Evolutionary conservation across 1,140 invertebrate genomes (phyloP).

Genomic region (Aphaenogaster floridana): DNA sequence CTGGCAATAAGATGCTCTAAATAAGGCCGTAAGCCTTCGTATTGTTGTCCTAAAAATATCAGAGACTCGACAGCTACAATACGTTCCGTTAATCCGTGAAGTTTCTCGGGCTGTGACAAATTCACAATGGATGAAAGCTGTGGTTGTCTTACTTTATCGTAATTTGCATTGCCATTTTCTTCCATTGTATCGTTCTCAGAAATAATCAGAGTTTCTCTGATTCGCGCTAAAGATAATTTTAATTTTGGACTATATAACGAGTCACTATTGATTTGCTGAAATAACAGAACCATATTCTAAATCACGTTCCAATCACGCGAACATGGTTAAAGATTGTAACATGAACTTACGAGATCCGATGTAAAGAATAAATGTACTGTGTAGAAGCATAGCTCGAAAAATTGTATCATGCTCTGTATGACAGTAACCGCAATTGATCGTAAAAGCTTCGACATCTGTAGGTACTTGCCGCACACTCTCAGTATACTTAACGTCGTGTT

Average conservation of each 20-base stretch:
- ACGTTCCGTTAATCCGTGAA: slow-evolving; percentile 94
- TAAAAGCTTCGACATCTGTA: slow-evolving; percentile 97
- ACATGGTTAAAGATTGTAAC: neutral
- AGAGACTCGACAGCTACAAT: slow-evolving; percentile 97
- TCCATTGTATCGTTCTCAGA: slow-evolving; percentile 80
- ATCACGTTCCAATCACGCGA: neutral
- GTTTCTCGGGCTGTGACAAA: slow-evolving; percentile 90
- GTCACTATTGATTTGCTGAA: slow-evolving; percentile 85
- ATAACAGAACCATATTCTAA: slow-evolving; percentile 52
- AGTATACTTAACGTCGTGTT: slow-evolving; percentile 98
- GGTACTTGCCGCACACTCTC: slow-evolving; percentile 96
- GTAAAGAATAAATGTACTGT: slow-evolving; percentile 97
- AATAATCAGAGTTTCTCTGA: slow-evolving; percentile 90
- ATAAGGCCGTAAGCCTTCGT: slow-evolving; percentile 93
- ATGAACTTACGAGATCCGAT: slow-evolving; percentile 89
- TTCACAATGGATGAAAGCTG: slow-evolving; percentile 91
- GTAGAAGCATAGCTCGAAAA: slow-evolving; percentile 98
- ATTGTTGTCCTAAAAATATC: slow-evolving; percentile 95
- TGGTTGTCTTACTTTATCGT: slow-evolving; percentile 88
- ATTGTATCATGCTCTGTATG: slow-evolving; percentile 95
- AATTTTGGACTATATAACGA: slow-evolving; percentile 91
- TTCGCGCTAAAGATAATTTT: slow-evolving; percentile 91
- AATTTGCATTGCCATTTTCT: slow-evolving; percentile 76
- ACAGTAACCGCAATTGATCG: slow-evolving; percentile 97
- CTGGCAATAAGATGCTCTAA: slow-evolving; percentile 91